Conservation (phyloP, 2,888 invertebrate species). For the Patella caerulea region DNA sequence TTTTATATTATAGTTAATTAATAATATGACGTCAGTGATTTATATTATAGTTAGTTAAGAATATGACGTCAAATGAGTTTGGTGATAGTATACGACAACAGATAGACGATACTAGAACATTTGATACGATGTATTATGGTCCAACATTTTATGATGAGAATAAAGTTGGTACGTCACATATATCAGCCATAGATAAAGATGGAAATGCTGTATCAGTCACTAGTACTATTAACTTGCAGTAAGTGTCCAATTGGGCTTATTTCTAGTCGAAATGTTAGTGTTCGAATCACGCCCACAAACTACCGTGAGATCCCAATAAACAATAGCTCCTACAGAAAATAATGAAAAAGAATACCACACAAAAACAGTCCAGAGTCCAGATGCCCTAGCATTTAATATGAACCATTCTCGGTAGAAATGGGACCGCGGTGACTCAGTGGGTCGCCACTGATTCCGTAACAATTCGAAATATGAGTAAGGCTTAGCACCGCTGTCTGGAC, state of each 20-base stretch:
- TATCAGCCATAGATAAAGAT: conserved; percentile 85
- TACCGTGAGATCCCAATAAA: too few relatives aligned
- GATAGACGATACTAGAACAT: conserved; percentile 62
- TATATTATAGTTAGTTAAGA: conserved; percentile 52
- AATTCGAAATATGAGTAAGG: too few relatives aligned
- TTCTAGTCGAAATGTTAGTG: background rate
- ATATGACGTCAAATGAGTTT: conserved; percentile 60
- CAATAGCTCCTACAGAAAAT: too few relatives aligned
- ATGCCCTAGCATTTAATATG: too few relatives aligned
- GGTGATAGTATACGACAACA: conserved; percentile 50
- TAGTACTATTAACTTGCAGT: conserved; percentile 90
- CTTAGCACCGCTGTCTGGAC: too few relatives aligned
- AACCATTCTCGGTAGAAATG: too few relatives aligned
- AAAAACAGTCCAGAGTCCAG: too few relatives aligned
- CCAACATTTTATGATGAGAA: conserved; percentile 71
- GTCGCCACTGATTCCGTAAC: too few relatives aligned
- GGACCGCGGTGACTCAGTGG: too few relatives aligned
- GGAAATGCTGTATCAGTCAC: conserved; percentile 95
- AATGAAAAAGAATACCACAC: too few relatives aligned
- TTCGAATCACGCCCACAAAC: too few relatives aligned
- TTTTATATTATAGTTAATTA: conserved; percentile 48
- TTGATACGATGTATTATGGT: conserved; percentile 60
- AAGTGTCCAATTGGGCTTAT: conserved; percentile 66
- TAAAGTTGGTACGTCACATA: conserved; percentile 89
- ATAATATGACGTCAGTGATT: conserved; percentile 57